phyloP scores from a whole-genome alignment of 2,113 vertebrate genomes.

The Syngnathus typhle region DNA sequence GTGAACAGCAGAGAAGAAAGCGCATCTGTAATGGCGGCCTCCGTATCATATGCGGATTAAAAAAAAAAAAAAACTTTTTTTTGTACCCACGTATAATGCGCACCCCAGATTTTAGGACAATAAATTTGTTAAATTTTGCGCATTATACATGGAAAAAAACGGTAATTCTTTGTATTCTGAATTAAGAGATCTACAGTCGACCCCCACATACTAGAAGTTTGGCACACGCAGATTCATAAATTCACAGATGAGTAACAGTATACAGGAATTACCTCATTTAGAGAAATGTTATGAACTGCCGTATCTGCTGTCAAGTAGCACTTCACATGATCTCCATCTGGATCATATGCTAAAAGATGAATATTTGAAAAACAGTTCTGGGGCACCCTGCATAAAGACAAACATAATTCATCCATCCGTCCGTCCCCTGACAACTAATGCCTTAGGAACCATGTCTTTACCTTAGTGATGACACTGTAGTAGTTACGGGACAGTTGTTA shows the following conservation, averaged over 20 bases:
- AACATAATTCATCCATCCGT: not conserved
- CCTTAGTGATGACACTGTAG: constrained; percentile 54
- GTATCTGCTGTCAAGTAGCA: constrained; percentile 37
- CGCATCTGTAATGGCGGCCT: no score
- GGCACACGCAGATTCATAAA: no score
- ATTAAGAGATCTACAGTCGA: not conserved
- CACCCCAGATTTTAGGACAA: no score
- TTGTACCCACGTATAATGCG: no score
- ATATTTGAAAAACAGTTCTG: constrained; percentile 63
- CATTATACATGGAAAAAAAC: no score
- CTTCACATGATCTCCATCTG: constrained; percentile 63
- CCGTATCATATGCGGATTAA: no score
- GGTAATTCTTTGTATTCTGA: not conserved
- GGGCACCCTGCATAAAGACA: constrained; percentile 50
- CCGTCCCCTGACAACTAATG: not conserved
- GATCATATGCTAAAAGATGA: constrained; percentile 62
- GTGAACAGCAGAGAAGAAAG: no score
- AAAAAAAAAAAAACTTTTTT: no score
- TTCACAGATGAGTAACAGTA: not conserved
- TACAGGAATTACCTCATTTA: constrained; percentile 52
- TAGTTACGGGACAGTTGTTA: constrained; percentile 64
- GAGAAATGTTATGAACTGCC: constrained; percentile 21
- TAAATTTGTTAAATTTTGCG: no score
- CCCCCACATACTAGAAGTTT: no score
- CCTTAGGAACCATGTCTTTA: not conserved